These are phyloP conservation scores for Xestia xanthographa DNA, from an alignment of 2,888 invertebrate species.

Conservation along the genomic window DNA sequence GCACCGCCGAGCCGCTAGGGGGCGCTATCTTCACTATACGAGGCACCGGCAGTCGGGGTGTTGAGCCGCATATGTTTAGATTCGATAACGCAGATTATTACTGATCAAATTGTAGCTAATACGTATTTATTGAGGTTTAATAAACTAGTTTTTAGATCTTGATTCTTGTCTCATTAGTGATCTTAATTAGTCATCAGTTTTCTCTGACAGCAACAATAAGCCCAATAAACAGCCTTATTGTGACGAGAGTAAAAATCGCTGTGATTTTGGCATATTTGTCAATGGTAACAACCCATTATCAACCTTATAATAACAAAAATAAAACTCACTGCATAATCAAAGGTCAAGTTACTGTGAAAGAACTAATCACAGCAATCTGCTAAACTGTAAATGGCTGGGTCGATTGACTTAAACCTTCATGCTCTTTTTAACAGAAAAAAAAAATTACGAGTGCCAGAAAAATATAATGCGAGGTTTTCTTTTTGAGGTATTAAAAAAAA, in stretches of 20 bases:
- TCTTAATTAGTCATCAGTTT: neutral
- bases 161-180: neutral
- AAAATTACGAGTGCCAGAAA: neutral
- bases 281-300: neutral
- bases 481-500: too few relatives aligned
- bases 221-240: neutral
- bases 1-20: conserved; percentile 73
- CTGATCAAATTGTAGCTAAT: conserved; percentile 65
- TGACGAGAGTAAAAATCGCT: neutral
- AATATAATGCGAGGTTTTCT: too few relatives aligned
- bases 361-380: neutral
- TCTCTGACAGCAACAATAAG: neutral
- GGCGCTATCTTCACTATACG: conserved; percentile 84
- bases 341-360: neutral
- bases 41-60: conserved; percentile 78
- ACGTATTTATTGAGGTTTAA: conserved; percentile 15
- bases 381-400: neutral
- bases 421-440: neutral
- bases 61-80: conserved; percentile 71
- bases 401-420: neutral
- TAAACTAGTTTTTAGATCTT: conserved; percentile 27
- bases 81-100: conserved; percentile 81
- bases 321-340: neutral
- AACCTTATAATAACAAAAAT: neutral
- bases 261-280: neutral